Evolutionary conservation across 2,113 vertebrate species (phyloP).

Genomic region (Trinectes maculatus): DNA sequence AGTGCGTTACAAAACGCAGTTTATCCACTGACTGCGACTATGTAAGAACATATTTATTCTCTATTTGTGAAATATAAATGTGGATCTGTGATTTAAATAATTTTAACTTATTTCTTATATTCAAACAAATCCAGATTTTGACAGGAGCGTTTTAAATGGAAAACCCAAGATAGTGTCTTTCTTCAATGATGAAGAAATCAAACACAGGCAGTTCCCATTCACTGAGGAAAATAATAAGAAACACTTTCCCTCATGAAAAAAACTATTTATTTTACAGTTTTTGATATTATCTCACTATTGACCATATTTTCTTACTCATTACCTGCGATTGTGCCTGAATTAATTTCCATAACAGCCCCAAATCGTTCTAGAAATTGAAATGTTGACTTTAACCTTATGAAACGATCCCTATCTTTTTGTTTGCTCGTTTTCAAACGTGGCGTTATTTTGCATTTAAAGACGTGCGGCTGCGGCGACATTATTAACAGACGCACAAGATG

Average conservation of each 20-base stretch:
- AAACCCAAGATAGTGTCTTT: too few relatives aligned
- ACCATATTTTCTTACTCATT: neutral
- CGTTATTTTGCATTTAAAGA: constrained; percentile 32
- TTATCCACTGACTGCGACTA: too few relatives aligned
- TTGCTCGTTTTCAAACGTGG: neutral
- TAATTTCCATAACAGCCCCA: constrained; percentile 1
- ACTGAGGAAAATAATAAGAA: neutral
- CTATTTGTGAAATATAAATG: too few relatives aligned
- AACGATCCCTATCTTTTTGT: constrained; percentile 2
- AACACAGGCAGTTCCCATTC: neutral
- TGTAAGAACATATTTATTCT: too few relatives aligned
- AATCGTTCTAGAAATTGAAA: neutral
- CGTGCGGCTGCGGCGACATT: constrained; percentile 21
- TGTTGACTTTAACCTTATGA: neutral
- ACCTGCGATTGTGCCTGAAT: neutral
- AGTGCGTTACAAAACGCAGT: too few relatives aligned
- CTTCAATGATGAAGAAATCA: too few relatives aligned
- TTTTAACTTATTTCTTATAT: too few relatives aligned
- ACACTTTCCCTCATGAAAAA: neutral
- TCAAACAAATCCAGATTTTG: too few relatives aligned
- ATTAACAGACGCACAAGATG: constrained; percentile 47
- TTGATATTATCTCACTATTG: neutral
- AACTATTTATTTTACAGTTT: neutral
- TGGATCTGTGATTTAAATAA: too few relatives aligned
- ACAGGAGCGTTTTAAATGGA: too few relatives aligned